A percentile compares a stretch with the other conserved stretches of the same genome.
Conservation (phyloP, 2,113 vertebrate genomes). For the Alethe castanea region DNA sequence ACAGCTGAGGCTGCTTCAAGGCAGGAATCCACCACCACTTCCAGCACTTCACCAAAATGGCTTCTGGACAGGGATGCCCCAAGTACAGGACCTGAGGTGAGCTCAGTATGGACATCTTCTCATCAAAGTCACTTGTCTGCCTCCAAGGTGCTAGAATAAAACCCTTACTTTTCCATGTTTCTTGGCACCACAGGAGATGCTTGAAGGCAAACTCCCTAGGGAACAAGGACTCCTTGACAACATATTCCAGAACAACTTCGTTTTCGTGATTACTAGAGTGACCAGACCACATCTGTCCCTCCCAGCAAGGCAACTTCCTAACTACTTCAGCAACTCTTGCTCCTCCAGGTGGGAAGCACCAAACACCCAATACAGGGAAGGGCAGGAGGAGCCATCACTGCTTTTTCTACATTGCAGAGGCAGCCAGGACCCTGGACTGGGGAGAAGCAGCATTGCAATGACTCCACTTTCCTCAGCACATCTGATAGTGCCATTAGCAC, state of each 20-base stretch:
- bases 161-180: neutral
- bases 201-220: neutral
- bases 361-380: fast-evolving
- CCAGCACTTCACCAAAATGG: neutral
- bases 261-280: neutral
- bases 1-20: neutral
- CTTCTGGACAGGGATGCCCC: neutral
- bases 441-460: neutral
- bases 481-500: neutral
- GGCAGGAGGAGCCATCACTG: neutral
- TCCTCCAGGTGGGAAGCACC: neutral
- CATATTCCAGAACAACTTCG: neutral
- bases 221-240: neutral
- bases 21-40: neutral
- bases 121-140: neutral
- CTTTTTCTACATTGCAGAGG: neutral
- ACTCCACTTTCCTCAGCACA: neutral
- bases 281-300: neutral
- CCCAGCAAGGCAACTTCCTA: neutral
- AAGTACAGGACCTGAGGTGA: neutral
- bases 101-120: neutral
- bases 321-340: neutral
- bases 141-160: neutral
- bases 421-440: fast-evolving
- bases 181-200: neutral